These are phyloP conservation scores for Pseudomyrmex flavicornis DNA, from an alignment of 1,140 invertebrate species.

Conservation along the genomic window DNA sequence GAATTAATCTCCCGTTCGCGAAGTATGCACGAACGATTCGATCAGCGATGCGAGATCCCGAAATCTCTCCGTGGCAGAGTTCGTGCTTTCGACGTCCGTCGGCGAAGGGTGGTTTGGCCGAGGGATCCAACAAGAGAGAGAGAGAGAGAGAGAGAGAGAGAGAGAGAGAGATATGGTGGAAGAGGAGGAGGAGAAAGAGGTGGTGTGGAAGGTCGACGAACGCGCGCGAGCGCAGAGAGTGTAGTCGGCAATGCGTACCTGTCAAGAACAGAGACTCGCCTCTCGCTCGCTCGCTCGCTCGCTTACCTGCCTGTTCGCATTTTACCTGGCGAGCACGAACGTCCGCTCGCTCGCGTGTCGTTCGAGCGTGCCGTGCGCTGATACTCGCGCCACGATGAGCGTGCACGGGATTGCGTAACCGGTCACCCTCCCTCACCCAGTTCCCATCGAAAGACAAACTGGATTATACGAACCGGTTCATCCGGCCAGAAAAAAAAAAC, in stretches of 20 bases:
- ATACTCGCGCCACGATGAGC: constrained; percentile 25
- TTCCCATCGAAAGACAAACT: constrained; percentile 14
- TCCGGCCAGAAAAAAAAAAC: constrained; percentile 68
- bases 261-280: constrained; percentile 50
- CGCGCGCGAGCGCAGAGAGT: constrained; percentile 38
- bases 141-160: not conserved
- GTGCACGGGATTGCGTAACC: constrained; percentile 18
- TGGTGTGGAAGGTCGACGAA: constrained; percentile 57
- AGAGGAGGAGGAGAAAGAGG: constrained; percentile 6
- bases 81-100: constrained; percentile 73
- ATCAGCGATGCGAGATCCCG: constrained; percentile 74
- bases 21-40: constrained; percentile 78
- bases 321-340: constrained; percentile 66
- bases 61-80: constrained; percentile 66
- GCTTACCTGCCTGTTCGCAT: constrained; percentile 63
- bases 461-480: constrained; percentile 54
- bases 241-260: constrained; percentile 57
- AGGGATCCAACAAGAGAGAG: constrained; percentile 1
- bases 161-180: not conserved
- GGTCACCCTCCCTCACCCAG: constrained; percentile 12
- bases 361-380: constrained; percentile 44
- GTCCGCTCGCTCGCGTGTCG: constrained; percentile 46
- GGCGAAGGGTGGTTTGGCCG: constrained; percentile 33
- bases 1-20: constrained; percentile 69
- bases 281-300: constrained; percentile 47